Evolutionary conservation across 2,113 vertebrate species (phyloP).

Genomic region (Synodontis membranacea): DNA sequence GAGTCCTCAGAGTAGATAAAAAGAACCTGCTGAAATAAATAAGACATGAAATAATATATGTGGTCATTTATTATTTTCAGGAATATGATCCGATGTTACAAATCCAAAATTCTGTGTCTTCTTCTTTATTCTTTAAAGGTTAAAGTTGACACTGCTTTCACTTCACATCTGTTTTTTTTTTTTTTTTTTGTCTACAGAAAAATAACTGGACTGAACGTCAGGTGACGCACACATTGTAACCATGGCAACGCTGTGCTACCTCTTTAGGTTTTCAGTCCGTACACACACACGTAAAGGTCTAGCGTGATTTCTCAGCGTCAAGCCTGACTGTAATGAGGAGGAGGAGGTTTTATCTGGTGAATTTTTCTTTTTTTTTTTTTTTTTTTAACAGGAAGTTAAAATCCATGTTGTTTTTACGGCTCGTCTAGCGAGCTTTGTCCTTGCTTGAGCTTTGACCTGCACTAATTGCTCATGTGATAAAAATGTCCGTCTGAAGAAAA

Average conservation of each 20-base stretch:
- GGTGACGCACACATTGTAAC: not conserved
- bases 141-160: no score
- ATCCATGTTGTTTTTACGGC: not conserved
- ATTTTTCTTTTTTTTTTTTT: no score
- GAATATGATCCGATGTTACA: no score
- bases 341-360: not conserved
- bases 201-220: not conserved
- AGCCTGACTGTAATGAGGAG: not conserved
- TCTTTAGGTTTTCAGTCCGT: not conserved
- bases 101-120: no score
- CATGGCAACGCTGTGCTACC: not conserved
- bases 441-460: not conserved
- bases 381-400: no score
- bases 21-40: no score
- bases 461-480: not conserved
- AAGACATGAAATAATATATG: no score
- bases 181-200: not conserved
- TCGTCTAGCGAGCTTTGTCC: not conserved
- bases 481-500: not conserved
- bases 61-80: no score
- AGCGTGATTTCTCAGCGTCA: not conserved
- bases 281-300: not conserved
- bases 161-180: no score
- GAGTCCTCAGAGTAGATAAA: no score
- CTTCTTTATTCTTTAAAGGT: no score